Conservation (phyloP, 1,140 invertebrate species). For the Campoletis sonorensis region DNA sequence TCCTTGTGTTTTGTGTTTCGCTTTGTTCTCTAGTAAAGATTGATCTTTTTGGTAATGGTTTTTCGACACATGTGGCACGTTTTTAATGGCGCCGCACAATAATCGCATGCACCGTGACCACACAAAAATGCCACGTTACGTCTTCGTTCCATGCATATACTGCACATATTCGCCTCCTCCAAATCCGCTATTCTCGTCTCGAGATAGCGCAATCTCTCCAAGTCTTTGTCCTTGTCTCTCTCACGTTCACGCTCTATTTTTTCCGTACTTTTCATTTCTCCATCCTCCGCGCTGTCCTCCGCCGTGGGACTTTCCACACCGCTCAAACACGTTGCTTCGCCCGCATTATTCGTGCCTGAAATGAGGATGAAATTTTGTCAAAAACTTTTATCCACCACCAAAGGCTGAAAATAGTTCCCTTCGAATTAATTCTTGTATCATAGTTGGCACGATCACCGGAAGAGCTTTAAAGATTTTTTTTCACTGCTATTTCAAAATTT, state of each 20-base stretch:
- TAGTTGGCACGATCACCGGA: too few species aligned
- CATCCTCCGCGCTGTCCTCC: background rate
- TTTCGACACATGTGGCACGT: constrained; percentile 96
- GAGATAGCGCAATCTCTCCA: constrained; percentile 84
- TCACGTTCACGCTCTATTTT: constrained; percentile 67
- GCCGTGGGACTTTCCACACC: constrained; percentile 47
- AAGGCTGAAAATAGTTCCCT: too few species aligned
- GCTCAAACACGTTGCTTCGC: constrained; percentile 15
- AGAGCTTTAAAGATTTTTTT: too few species aligned
- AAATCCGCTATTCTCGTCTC: constrained; percentile 92
- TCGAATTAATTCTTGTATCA: too few species aligned
- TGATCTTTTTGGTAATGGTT: constrained; percentile 92
- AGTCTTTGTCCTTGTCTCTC: constrained; percentile 72
- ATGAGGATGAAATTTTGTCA: background rate
- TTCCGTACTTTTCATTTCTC: constrained; percentile 51
- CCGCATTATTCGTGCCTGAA: constrained; percentile 2
- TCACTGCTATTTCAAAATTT: too few species aligned
- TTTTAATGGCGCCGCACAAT: constrained; percentile 88
- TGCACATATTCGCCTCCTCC: constrained; percentile 89
- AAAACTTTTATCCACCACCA: background rate
- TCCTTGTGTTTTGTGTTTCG: background rate
- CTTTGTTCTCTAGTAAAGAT: constrained; percentile 80
- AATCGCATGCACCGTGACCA: constrained; percentile 91
- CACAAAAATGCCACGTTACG: constrained; percentile 92
- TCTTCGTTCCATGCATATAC: constrained; percentile 87